Conservation (phyloP, 2,113 vertebrate genomes). For the Erythrocercus mccallii region DNA sequence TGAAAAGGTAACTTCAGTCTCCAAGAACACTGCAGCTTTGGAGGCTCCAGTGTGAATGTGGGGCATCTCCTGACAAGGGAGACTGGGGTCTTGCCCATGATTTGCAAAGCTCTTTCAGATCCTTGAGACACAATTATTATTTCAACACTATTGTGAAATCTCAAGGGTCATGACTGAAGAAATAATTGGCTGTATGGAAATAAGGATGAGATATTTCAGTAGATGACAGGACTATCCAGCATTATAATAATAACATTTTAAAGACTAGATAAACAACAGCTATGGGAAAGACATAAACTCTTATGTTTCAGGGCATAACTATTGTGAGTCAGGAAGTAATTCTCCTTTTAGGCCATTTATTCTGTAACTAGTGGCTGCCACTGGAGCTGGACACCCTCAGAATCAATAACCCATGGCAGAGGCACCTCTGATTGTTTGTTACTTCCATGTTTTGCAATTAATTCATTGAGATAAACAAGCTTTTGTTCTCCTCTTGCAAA, state of each 20-base stretch:
- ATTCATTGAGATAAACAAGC: conserved; percentile 29
- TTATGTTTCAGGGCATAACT: not conserved
- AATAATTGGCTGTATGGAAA: not conserved
- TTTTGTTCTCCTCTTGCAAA: conserved; percentile 17
- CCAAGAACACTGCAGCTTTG: not conserved
- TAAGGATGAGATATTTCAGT: not conserved
- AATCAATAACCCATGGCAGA: not conserved
- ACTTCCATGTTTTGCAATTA: conserved; percentile 16
- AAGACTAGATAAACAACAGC: conserved; percentile 26
- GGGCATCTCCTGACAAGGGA: not conserved
- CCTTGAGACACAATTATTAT: not conserved
- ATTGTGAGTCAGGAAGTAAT: not conserved
- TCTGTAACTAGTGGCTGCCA: not conserved
- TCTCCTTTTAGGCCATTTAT: not conserved
- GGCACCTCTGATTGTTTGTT: conserved; percentile 27
- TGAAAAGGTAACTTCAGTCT: not conserved
- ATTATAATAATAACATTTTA: conserved; percentile 11
- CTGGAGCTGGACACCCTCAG: not conserved
- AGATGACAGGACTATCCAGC: not conserved
- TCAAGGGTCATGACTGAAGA: not conserved
- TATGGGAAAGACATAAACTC: conserved; percentile 9
- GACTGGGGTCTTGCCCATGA: not conserved
- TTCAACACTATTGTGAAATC: conserved; percentile 14
- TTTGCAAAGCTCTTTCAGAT: not conserved
- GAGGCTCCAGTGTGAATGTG: not conserved